A percentile compares a stretch with the other conserved stretches of the same genome.
phyloP scores from a whole-genome alignment of 30 jellyfish, hydroid and myxozoan species.

The Pelagia noctiluca region DNA sequence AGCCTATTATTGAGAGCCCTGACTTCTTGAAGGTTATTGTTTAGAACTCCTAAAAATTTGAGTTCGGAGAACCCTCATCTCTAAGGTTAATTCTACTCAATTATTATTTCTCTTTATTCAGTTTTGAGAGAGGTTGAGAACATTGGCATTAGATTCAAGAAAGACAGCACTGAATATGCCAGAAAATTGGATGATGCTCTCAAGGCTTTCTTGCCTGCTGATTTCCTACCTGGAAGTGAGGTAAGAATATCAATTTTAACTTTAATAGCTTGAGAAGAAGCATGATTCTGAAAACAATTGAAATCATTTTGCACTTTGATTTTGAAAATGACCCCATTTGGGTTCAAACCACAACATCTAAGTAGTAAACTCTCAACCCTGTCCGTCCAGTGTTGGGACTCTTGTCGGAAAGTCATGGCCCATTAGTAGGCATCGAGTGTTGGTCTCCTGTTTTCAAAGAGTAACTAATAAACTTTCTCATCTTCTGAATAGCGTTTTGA shows the following conservation, averaged over 20 bases:
- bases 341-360: too few relatives aligned
- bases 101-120: conserved; percentile 3
- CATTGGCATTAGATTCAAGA: conserved; percentile 80
- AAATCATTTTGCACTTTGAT: too few relatives aligned
- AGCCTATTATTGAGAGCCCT: neutral
- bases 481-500: neutral
- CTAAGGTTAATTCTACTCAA: neutral
- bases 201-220: conserved; percentile 79
- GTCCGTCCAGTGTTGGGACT: too few relatives aligned
- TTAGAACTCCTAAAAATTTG: neutral
- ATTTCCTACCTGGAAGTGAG: conserved; percentile 76
- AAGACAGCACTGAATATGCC: conserved; percentile 72
- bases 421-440: neutral
- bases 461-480: neutral
- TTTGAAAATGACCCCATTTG: too few relatives aligned
- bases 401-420: neutral
- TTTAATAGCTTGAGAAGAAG: too few relatives aligned
- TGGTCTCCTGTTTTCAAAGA: neutral
- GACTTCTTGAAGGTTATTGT: neutral
- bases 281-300: too few relatives aligned
- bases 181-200: conserved; percentile 67
- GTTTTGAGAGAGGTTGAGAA: conserved; percentile 94
- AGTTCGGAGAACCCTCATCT: neutral
- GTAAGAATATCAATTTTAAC: too few relatives aligned
- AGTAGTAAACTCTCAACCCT: too few relatives aligned